Base-by-base conservation (phyloP, 2,797 vertebrate genomes). In the Oryzias dopingdopingensis region DNA sequence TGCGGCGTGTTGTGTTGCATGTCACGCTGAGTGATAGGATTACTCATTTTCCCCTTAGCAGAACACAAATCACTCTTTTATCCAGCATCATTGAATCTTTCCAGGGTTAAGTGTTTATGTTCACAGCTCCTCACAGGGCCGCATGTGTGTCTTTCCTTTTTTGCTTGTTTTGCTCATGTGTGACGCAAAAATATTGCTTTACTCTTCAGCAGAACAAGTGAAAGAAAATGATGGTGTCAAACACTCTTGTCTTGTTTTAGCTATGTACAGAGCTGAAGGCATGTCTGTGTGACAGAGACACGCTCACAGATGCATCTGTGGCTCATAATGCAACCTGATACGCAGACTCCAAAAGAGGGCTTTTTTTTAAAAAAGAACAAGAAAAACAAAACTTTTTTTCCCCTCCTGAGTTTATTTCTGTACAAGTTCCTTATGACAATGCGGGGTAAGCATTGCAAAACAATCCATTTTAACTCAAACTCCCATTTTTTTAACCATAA, bases 51-150 rank as follows among this genome's bases (percentile, higher is more conserved):
- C 86, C 88, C 86, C 85, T 88, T 82, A 91, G 88, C 89, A 79
- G 81, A 88, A 86, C 87, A 89, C 85, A 90, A 88, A 89, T 88
- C 87, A 85, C 77, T 87, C 86, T 87, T 88, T 91, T 90, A 90
- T 91, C 87, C 86, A 37, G 70, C 86, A 86, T 89, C 75, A 86
- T 86, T 86, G 86, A 88, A 90, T 90, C 86, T 88, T 90, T 91
- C 83, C 85, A 87, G 87, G 89, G 86, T 86, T 88, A 88, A 88
- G 83, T 87, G 85, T 91, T 89, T 89, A 82, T 68, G 81, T 72
- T 81, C 84, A 55, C 65, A 67, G 81, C 76, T 73, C 74, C 77
- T 72, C 67, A 65, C 56, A 5, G 56, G 42, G 45, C 17, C 60
- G 40, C 51, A 20, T 42, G 51, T n/a, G 62, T 17, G 46, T 65